These are phyloP conservation scores for Tonatia bakeri DNA, from an alignment of 2,113 vertebrate species.

Conservation along the genomic window DNA sequence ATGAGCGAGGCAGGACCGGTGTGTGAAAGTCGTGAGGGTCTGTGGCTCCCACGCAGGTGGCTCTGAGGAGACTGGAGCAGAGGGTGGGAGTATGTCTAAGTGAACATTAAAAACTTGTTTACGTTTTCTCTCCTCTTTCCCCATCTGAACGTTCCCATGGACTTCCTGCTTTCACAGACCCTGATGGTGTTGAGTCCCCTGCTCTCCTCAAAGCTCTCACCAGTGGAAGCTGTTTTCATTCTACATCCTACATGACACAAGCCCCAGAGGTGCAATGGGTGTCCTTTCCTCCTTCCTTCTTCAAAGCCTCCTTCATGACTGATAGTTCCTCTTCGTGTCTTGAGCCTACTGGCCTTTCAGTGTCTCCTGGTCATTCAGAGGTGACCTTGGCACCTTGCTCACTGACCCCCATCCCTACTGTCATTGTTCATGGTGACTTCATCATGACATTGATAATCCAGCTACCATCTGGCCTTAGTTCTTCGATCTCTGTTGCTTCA, in stretches of 20 bases:
- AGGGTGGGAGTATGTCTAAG: neutral
- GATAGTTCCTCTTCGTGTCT: neutral
- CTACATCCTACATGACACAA: neutral
- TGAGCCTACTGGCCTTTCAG: neutral
- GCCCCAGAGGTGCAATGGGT: neutral
- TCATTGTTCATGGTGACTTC: neutral
- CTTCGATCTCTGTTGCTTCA: neutral
- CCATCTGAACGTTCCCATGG: neutral
- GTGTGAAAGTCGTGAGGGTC: neutral
- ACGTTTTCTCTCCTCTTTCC: neutral
- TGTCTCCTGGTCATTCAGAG: neutral
- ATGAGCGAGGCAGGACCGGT: neutral
- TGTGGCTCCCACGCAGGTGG: neutral
- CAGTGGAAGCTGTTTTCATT: neutral
- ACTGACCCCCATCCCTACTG: rapidly evolving
- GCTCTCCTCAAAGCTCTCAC: neutral
- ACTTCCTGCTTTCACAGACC: neutral
- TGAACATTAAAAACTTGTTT: neutral
- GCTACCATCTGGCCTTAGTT: neutral
- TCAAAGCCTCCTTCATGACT: neutral
- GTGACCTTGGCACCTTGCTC: neutral
- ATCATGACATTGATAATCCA: neutral
- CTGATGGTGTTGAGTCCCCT: neutral
- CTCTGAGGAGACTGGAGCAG: neutral
- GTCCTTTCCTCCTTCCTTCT: neutral